phyloP scores from a whole-genome alignment of 2,888 invertebrate genomes.

The Alloplasta piceator region DNA sequence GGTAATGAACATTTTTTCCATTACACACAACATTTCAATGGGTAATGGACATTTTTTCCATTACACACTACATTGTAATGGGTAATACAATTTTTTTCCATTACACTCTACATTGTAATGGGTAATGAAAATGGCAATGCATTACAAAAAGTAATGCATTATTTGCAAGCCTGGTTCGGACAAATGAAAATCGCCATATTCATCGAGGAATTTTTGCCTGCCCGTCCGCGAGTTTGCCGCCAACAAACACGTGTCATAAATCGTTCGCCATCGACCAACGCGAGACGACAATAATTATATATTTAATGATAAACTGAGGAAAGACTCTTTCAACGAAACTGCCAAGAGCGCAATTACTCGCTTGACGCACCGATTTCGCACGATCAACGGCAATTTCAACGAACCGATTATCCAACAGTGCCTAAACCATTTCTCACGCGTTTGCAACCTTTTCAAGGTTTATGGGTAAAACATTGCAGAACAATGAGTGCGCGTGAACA shows the following conservation, averaged over 20 bases:
- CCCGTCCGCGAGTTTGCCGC: slow-evolving; percentile 33
- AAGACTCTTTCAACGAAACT: slow-evolving; percentile 62
- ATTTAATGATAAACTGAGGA: slow-evolving; percentile 48
- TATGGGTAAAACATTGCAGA: no score
- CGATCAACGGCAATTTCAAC: slow-evolving; percentile 53
- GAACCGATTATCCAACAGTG: slow-evolving; percentile 34
- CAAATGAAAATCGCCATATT: slow-evolving; percentile 65
- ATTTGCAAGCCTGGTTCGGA: no score
- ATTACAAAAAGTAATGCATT: no score
- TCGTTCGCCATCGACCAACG: slow-evolving; percentile 44
- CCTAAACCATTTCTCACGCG: slow-evolving; percentile 34
- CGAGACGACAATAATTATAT: slow-evolving; percentile 52
- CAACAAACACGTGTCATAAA: slow-evolving; percentile 14
- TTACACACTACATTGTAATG: no score
- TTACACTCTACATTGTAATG: no score
- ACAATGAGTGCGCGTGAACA: no score
- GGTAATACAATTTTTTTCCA: no score
- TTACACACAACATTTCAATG: no score
- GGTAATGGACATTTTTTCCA: no score
- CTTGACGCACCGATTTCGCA: slow-evolving; percentile 28
- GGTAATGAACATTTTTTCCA: no score
- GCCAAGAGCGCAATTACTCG: slow-evolving; percentile 48
- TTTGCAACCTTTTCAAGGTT: no score
- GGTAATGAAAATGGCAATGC: no score
- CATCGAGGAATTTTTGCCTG: slow-evolving; percentile 55